Percentiles rank a stretch among this genome's conserved stretches.
phyloP scores from a whole-genome alignment of 1,140 invertebrate species.

The Tetragnatha versicolor region DNA sequence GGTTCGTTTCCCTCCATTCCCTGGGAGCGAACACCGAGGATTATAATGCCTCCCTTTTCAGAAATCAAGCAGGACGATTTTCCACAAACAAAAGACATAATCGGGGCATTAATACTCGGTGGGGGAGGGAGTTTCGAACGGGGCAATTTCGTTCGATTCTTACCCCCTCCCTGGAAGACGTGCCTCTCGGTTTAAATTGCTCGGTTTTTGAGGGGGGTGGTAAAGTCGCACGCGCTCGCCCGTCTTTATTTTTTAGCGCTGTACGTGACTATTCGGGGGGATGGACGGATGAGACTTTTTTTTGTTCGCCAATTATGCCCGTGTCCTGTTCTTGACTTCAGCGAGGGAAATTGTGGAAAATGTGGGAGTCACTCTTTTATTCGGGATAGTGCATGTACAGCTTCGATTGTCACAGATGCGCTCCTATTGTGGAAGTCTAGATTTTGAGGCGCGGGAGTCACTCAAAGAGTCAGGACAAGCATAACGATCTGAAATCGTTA shows the following conservation, averaged over 20 bases:
- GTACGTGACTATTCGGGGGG: slow-evolving; percentile 1
- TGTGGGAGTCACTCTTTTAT: too few species aligned
- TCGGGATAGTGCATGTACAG: too few species aligned
- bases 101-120: slow-evolving; percentile 3
- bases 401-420: too few species aligned
- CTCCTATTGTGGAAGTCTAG: too few species aligned
- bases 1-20: slow-evolving; percentile 2
- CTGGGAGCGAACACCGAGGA: background rate
- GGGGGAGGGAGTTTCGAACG: background rate
- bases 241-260: background rate
- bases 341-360: too few species aligned
- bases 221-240: background rate
- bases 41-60: background rate
- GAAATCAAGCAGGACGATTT: slow-evolving; percentile 21
- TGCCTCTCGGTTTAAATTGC: slow-evolving; percentile 17
- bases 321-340: too few species aligned
- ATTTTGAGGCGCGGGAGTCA: too few species aligned
- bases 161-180: background rate
- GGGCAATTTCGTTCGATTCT: background rate
- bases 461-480: too few species aligned
- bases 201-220: too few species aligned
- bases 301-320: too few species aligned
- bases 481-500: too few species aligned
- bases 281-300: too few species aligned
- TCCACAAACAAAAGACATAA: slow-evolving; percentile 18